Evolutionary conservation across 2,113 vertebrate species (phyloP).

Genomic region (Chloropsis cyanopogon): DNA sequence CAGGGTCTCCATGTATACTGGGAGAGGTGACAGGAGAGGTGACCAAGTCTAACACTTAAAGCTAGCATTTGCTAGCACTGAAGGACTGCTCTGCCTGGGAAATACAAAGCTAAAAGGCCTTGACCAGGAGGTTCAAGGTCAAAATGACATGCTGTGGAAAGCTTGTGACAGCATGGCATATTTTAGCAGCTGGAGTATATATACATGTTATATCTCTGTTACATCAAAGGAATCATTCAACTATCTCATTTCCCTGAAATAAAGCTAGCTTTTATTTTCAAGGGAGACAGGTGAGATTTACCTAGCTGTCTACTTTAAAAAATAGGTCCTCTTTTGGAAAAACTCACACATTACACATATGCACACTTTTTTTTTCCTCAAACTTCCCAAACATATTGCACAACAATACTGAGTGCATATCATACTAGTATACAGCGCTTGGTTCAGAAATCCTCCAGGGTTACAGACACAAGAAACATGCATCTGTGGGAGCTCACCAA

Average conservation of each 20-base stretch:
- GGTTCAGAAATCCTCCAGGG: not conserved
- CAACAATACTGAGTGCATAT: not conserved
- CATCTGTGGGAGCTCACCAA: accelerated
- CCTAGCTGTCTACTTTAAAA: not conserved
- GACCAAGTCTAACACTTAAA: not conserved
- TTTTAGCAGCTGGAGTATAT: not conserved
- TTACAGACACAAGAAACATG: not conserved
- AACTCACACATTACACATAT: not conserved
- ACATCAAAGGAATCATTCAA: not conserved
- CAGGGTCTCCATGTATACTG: accelerated
- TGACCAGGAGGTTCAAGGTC: not conserved
- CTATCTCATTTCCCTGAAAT: not conserved
- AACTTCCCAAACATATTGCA: not conserved
- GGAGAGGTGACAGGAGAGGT: not conserved
- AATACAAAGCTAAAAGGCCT: not conserved
- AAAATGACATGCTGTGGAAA: not conserved
- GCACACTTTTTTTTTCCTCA: not conserved
- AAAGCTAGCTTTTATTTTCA: not conserved
- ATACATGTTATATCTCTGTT: accelerated
- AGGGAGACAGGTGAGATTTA: not conserved
- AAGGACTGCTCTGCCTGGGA: not conserved
- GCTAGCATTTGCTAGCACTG: not conserved
- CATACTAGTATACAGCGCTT: not conserved
- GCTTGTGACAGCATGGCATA: not conserved
- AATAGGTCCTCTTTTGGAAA: not conserved